Conservation (phyloP, 1,140 invertebrate species). For the Campodea augens region DNA sequence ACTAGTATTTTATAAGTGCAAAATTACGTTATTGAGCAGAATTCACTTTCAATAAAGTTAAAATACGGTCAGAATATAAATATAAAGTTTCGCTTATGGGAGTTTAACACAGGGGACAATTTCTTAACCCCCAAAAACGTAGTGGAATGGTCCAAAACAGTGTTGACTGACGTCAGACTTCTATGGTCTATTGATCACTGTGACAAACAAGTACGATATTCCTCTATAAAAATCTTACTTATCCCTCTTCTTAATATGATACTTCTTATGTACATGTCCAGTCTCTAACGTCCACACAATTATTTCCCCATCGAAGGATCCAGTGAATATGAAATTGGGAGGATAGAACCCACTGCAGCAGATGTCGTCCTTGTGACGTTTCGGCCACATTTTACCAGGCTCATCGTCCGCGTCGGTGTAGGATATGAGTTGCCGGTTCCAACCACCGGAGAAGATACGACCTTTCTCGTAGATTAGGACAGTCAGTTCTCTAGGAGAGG, state of each 20-base stretch:
- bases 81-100: too few species aligned
- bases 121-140: too few species aligned
- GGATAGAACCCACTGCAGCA: slow-evolving; percentile 31
- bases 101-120: too few species aligned
- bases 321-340: slow-evolving; percentile 44
- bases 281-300: slow-evolving; percentile 56
- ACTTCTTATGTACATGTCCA: slow-evolving; percentile 36
- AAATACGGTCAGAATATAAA: too few species aligned
- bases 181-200: too few species aligned
- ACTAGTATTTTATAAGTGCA: too few species aligned
- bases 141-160: too few species aligned
- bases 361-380: slow-evolving; percentile 49
- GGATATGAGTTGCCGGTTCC: slow-evolving; percentile 44
- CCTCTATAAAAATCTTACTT: too few species aligned
- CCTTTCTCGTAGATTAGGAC: slow-evolving; percentile 22
- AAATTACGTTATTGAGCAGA: too few species aligned
- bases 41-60: too few species aligned
- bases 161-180: too few species aligned
- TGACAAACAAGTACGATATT: too few species aligned
- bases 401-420: slow-evolving; percentile 37
- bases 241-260: not conserved
- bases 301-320: slow-evolving; percentile 48
- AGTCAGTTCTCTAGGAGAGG: slow-evolving; percentile 20
- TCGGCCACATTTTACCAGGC: slow-evolving; percentile 35
- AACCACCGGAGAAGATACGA: slow-evolving; percentile 45